These are phyloP conservation scores for Portunus trituberculatus DNA, from an alignment of 1,140 invertebrate species.

Conservation along the genomic window DNA sequence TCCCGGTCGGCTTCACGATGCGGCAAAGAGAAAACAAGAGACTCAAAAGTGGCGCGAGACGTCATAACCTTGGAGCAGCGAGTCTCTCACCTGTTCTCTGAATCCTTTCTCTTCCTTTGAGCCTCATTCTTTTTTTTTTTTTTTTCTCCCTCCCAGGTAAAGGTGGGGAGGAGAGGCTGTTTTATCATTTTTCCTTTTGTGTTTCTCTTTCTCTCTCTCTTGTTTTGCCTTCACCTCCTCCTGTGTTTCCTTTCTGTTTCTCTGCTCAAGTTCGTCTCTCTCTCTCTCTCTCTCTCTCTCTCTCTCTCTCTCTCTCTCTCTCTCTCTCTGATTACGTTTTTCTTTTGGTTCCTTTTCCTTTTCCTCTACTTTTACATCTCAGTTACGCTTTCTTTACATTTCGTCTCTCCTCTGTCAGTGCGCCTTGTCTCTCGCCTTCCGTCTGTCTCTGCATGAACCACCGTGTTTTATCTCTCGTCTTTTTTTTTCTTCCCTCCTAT, in stretches of 20 bases:
- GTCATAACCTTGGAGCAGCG: not conserved
- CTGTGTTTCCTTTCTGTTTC: not conserved
- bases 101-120: not conserved
- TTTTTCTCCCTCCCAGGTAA: not conserved
- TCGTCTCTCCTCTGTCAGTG: too few relatives aligned
- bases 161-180: not conserved
- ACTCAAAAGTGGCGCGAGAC: not conserved
- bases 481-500: not conserved
- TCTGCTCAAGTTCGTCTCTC: not conserved
- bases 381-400: too few relatives aligned
- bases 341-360: not conserved
- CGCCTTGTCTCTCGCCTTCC: too few relatives aligned
- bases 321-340: not conserved
- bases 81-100: not conserved
- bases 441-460: not conserved
- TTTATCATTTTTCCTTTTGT: conserved; percentile 13
- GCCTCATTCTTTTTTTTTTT: not conserved
- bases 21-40: conserved; percentile 11
- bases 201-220: conserved; percentile 12
- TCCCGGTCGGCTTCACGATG: not conserved
- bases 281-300: conserved; percentile 28
- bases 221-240: not conserved
- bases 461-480: not conserved
- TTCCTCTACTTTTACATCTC: not conserved
- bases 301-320: conserved; percentile 10